Percentiles rank a stretch among this genome's conserved stretches.
Conservation (phyloP, 1,140 invertebrate species). For the Geopemphigus sp. region DNA sequence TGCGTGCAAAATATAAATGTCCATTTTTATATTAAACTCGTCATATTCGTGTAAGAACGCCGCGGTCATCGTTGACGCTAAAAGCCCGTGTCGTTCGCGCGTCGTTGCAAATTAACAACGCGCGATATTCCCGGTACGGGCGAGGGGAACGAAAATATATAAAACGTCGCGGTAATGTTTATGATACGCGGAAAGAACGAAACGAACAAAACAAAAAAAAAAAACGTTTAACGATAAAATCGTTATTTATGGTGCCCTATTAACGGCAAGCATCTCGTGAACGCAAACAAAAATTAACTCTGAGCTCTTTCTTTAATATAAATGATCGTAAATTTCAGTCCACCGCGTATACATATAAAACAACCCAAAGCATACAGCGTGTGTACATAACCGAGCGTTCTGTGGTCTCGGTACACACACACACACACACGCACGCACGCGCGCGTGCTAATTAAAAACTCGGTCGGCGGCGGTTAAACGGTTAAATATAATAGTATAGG, state of each 20-base stretch:
- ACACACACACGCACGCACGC: background rate
- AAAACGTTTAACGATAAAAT: slow-evolving; percentile 29
- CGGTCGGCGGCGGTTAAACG: background rate
- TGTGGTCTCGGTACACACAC: too few species aligned
- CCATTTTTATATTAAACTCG: too few species aligned
- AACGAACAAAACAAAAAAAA: too few species aligned
- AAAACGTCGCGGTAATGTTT: background rate
- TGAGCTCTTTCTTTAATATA: slow-evolving; percentile 36
- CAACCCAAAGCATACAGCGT: too few species aligned
- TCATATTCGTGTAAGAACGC: too few species aligned
- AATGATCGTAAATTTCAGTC: slow-evolving; percentile 33
- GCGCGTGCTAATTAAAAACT: slow-evolving; percentile 29
- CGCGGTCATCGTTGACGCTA: too few species aligned
- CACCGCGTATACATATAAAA: slow-evolving; percentile 2
- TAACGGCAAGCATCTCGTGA: slow-evolving; percentile 1
- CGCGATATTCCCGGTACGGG: background rate
- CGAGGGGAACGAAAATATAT: background rate
- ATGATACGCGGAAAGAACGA: background rate
- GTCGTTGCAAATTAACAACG: slow-evolving; percentile 3
- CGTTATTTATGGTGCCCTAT: slow-evolving; percentile 29
- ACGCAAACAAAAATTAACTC: slow-evolving; percentile 43
- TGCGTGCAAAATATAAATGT: too few species aligned
- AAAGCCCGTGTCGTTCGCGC: background rate
- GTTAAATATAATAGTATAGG: background rate
- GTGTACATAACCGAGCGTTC: too few species aligned